These are phyloP conservation scores for Gambusia holbrooki DNA, from an alignment of 2,113 vertebrate genomes.

Conservation along the genomic window DNA sequence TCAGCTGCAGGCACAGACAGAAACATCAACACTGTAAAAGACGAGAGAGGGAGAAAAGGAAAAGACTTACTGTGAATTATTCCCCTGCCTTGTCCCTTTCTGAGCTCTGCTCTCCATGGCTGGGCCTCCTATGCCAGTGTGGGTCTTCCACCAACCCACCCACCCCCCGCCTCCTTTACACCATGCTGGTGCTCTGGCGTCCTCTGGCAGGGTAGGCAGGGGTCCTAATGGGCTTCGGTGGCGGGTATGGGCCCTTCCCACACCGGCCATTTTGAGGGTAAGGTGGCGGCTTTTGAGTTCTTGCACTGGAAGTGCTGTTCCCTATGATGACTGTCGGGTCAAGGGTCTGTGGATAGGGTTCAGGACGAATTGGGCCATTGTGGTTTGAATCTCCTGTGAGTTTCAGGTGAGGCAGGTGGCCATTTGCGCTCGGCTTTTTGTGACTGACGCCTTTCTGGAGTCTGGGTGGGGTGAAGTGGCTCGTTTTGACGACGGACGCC, in stretches of 20 bases:
- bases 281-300: constrained; percentile 75
- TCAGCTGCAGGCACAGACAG: constrained; percentile 32
- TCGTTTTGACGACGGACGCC: constrained; percentile 73
- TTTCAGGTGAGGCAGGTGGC: constrained; percentile 63
- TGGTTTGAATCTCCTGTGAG: constrained; percentile 38
- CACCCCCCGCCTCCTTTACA: constrained; percentile 65
- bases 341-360: constrained; percentile 46
- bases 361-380: constrained; percentile 15
- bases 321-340: constrained; percentile 56
- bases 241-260: constrained; percentile 51
- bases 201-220: constrained; percentile 63
- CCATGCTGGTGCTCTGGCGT: constrained; percentile 73
- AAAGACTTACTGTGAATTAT: constrained; percentile 63
- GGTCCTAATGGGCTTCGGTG: constrained; percentile 52
- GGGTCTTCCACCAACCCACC: constrained; percentile 22
- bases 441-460: constrained; percentile 39
- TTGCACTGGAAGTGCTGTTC: constrained; percentile 52
- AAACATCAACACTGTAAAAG: constrained; percentile 61
- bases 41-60: not conserved
- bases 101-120: constrained; percentile 61
- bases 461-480: constrained; percentile 48
- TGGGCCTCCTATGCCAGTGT: constrained; percentile 72
- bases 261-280: constrained; percentile 77
- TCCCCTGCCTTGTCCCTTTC: constrained; percentile 61
- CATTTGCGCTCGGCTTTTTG: constrained; percentile 48